These are phyloP conservation scores for Botia kubotai DNA, from an alignment of 2,797 vertebrate species.

Conservation along the genomic window DNA sequence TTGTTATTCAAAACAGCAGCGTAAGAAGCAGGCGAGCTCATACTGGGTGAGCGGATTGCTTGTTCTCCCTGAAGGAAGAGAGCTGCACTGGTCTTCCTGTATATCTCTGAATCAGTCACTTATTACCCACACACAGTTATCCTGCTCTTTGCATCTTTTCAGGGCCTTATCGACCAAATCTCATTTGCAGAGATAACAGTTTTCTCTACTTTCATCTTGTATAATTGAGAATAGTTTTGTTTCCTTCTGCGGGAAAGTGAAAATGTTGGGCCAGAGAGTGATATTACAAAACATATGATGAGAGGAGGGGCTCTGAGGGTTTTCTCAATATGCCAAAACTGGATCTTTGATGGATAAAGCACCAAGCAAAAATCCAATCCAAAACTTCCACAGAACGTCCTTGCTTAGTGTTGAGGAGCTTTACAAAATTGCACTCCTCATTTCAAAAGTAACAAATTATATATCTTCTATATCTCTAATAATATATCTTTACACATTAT, in stretches of 20 bases:
- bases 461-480: too few relatives aligned
- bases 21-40: slow-evolving; percentile 44
- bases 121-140: slow-evolving; percentile 58
- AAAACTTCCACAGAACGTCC: neutral
- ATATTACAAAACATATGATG: slow-evolving; percentile 27
- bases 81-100: slow-evolving; percentile 33
- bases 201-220: slow-evolving; percentile 26
- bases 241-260: slow-evolving; percentile 16
- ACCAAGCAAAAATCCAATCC: neutral
- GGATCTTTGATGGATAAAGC: neutral
- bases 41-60: slow-evolving; percentile 53
- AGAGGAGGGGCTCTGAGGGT: slow-evolving; percentile 2
- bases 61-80: slow-evolving; percentile 50
- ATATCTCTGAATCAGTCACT: slow-evolving; percentile 41
- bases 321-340: neutral
- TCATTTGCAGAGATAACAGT: slow-evolving; percentile 51
- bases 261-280: slow-evolving; percentile 31
- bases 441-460: neutral
- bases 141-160: slow-evolving; percentile 50
- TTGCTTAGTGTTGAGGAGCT: neutral
- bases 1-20: slow-evolving; percentile 57
- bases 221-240: slow-evolving; percentile 3
- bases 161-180: slow-evolving; percentile 55
- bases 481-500: neutral
- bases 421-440: neutral